Base-by-base conservation (phyloP, 2,888 invertebrate species). In the Galeopsomyia nigrocyanea region DNA sequence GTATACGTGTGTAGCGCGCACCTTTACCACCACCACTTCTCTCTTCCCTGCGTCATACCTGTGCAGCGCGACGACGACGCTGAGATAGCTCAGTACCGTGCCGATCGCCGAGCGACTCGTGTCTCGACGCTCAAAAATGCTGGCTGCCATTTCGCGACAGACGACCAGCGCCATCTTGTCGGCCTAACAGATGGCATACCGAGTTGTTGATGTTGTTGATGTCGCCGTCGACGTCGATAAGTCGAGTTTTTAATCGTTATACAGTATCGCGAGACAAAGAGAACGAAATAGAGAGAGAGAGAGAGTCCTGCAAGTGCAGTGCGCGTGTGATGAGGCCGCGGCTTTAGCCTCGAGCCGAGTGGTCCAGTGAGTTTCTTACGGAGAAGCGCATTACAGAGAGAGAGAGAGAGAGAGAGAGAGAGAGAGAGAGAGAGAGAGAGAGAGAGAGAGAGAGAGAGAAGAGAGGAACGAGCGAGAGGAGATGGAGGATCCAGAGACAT, bases 401-500 rank as follows among this genome's bases (percentile, higher is more conserved):
- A 17, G 21, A 13, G 21, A 47, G 39, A 17, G 46, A 60, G 16
- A 16, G 2, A 22, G 17, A 7, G 47, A 67, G 17, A 39, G 39
- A 51, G 51, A 51, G 16, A 17, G 16, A 50, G 17, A 51, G n/a
- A n/a, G n/a, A 9, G 10, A 22, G 9, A 57, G 16, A 17, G 21
- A 13, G 21, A 47, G 39, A 17, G 46, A 60, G 16, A 16, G 2
- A 22, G 17, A 7, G 47, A 67, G 17, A 39, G 39, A 51, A n/a
- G n/a, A n/a, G n/a, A n/a, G n/a, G n/a, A n/a, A n/a, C n/a, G n/a
- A n/a, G n/a, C n/a, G n/a, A n/a, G n/a, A n/a, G n/a, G 51, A 51
- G 22, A 78, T 75, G 78, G 84, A 81, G 65, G 83, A 82, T 70
- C 81, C 82, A 50, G 82, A 79, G 67, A 80, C 79, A 71, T 92